Evolutionary conservation across 2,888 invertebrate genomes (phyloP).

Genomic region (Watsonalla binaria): DNA sequence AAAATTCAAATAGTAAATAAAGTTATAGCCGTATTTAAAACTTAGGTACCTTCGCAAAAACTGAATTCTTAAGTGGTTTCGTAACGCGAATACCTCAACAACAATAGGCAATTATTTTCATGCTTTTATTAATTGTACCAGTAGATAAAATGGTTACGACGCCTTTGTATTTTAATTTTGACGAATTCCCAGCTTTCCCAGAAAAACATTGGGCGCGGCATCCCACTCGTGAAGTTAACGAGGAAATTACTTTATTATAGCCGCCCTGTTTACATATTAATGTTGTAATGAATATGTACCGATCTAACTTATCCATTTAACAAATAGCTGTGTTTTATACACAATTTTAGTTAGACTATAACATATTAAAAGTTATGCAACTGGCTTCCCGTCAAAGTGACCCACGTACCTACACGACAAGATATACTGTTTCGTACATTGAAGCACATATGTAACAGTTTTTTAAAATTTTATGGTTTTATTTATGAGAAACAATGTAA

Average conservation of each 20-base stretch:
- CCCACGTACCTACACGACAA: background rate
- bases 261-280: slow-evolving; percentile 14
- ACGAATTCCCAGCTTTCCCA: slow-evolving; percentile 62
- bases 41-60: background rate
- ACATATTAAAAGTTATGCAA: background rate
- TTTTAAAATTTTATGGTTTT: too few species aligned
- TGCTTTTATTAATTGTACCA: slow-evolving; percentile 63
- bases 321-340: slow-evolving; percentile 12
- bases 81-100: slow-evolving; percentile 17
- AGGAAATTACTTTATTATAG: slow-evolving; percentile 27
- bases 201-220: slow-evolving; percentile 30
- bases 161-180: slow-evolving; percentile 71
- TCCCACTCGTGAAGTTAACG: slow-evolving; percentile 26
- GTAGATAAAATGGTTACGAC: slow-evolving; percentile 30
- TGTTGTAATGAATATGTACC: slow-evolving; percentile 17
- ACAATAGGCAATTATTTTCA: slow-evolving; percentile 68
- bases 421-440: too few species aligned
- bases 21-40: too few species aligned
- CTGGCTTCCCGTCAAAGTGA: background rate
- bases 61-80: slow-evolving; percentile 1
- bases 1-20: too few species aligned
- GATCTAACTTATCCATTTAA: slow-evolving; percentile 12
- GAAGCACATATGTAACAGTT: too few species aligned
- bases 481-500: too few species aligned
- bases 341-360: slow-evolving; percentile 6